phyloP scores from a whole-genome alignment of 1,140 invertebrate genomes.

The Ostrea edulis region DNA sequence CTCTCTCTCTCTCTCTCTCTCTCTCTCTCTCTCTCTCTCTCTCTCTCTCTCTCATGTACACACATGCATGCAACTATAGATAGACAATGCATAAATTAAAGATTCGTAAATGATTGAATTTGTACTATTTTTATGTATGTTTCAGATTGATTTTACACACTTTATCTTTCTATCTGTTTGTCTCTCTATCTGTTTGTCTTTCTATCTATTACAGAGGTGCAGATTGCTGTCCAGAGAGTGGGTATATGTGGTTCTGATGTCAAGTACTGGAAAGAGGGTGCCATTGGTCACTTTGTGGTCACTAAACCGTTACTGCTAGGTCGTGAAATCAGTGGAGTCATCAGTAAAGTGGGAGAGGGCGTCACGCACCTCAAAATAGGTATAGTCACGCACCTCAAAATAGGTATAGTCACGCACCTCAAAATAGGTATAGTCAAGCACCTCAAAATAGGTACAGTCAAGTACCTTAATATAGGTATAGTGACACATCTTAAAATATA shows the following conservation, averaged over 20 bases:
- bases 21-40: too few species aligned
- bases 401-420: too few species aligned
- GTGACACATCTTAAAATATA: too few species aligned
- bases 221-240: constrained; percentile 91
- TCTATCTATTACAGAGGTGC: constrained; percentile 85
- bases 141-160: too few species aligned
- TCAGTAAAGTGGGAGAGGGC: constrained; percentile 78
- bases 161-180: too few species aligned
- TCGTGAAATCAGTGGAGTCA: constrained; percentile 74
- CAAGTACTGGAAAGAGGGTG: constrained; percentile 90
- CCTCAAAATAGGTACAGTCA: constrained; percentile 62
- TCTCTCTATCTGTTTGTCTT: too few species aligned
- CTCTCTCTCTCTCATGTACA: too few species aligned
- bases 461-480: too few species aligned
- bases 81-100: too few species aligned
- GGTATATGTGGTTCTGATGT: constrained; percentile 98
- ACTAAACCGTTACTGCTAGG: constrained; percentile 73
- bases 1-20: too few species aligned
- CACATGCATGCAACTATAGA: too few species aligned
- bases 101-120: not conserved
- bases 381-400: constrained; percentile 64
- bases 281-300: constrained; percentile 82
- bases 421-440: constrained; percentile 28
- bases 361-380: constrained; percentile 74
- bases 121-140: not conserved